Evolutionary conservation across 2,888 invertebrate species (phyloP), one percentile per base, ranked within the genome.

Genomic region (Baccha elongata): DNA sequence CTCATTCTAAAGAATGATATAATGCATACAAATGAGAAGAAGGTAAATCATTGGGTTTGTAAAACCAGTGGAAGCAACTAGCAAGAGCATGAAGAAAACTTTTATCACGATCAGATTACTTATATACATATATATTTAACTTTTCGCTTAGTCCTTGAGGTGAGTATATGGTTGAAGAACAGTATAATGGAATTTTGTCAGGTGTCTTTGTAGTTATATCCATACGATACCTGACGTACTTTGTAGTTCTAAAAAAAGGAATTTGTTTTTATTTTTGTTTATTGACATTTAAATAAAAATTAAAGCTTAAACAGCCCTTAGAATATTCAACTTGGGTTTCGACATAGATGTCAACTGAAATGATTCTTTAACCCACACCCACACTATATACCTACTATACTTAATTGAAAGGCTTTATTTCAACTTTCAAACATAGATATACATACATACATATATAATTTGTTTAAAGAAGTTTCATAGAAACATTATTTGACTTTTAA

Each of bases 31-130:
- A 15, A 42, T 29, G 35, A 19, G 35, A n/a, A 21, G 19, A 15
- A 15, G 35, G 29, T 35, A 55, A 46, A 48, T 37, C 52, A 37
- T 46, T 21, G 46, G 46, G 29, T 15, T 48, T 21, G 32, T n/a
- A 32, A 21, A 29, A 37, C 60, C 11, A 26, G n/a, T 8, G n/a
- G 35, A 7, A 10, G 15, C 8, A 11, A 37, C 21, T 7, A 21
- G 46, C 7, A 8, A 8, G 1, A 10, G 26, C 8, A 23, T 23
- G 50, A 23, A 26, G 44, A 6, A 67, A 75, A 60, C 44, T 75
- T 75, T 75, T 53, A 75, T 55, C 75, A 53, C 60, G 53, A 75
- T 68, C 75, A 37, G 60, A 75, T 69, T 69, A 69, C 75, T n/a
- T n/a, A n/a, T n/a, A n/a, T n/a, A n/a, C n/a, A n/a, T n/a, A 69